Base-by-base conservation (phyloP, 2,113 vertebrate species). In the Trematocara marginatum region DNA sequence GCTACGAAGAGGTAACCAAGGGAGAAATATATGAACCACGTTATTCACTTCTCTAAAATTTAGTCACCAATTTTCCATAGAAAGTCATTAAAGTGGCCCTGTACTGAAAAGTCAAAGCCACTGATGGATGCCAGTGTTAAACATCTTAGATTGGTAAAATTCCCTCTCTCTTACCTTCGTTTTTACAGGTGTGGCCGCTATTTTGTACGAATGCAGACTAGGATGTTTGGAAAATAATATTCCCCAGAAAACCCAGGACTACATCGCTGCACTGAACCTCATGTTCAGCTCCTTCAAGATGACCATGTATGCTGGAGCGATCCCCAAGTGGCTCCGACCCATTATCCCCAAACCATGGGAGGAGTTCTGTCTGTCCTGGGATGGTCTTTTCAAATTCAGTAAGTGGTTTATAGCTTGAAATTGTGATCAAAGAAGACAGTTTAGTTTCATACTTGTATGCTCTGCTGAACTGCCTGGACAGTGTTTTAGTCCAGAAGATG, bases 261-360 rank as follows among this genome's bases (percentile, higher is more conserved):
- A 99, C 94, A 99, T 98, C 6, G 82, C 88, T 40, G 98, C 98
- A 6, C 94, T 99, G 84, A 96, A 97, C 83, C 95, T 99, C 92
- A 99, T 98, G 98, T 99, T 99, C 93, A 97, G 97, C 91, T 97
- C 97, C 95, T 99, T 99, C 92, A 98, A 99, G 96, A 98, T 97
- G 23, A 97, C 98, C 89, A 98, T 98, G 98, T 99, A 98, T 12
- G 97, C 98, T 1, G 98, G 98, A 0, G 97, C 97, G 51, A 98
- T 99, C 89, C 98, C 98, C 54, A 97, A 96, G 91, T 98, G 98
- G 98, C 97, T 99, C 54, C 96, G 97, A 23, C 95, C 96, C 6
- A 56, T 99, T 84, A 95, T 99, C 76, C 98, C 98, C 47, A 98
- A 97, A 93, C 98, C 98, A 1, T 99, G 98, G 98, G 95, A 93